Evolutionary conservation across 2,888 invertebrate species (phyloP), one percentile per base, ranked within the genome.

Genomic region (Chouioia cunea): DNA sequence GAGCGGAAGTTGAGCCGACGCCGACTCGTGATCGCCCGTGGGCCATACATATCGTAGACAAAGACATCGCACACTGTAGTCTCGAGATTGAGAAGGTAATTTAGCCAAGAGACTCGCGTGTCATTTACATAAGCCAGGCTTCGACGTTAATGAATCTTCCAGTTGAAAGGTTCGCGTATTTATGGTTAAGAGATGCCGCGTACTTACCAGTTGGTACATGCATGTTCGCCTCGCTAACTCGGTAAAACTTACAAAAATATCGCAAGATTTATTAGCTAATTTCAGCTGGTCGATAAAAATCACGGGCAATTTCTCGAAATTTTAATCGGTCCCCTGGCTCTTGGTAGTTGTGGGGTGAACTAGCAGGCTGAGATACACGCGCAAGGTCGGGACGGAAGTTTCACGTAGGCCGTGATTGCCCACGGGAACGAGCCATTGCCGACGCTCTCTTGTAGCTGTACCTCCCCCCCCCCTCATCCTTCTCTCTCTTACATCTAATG

Each of bases 341-440:
- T 27, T 27, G 27, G n/a, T n/a, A n/a, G n/a, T n/a, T n/a, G n/a
- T n/a, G n/a, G n/a, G n/a, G n/a, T n/a, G n/a, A n/a, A n/a, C 57
- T 50, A 8, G 15, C 12, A 16, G 16, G 23, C 54, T 20, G 22
- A 54, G 22, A 23, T 20, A 22, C 22, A n/a, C 20, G 18, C 22
- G 54, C 22, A 22, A 54, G 4, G 6, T 8, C 50, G n/a, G 50
- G 50, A 16, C 16, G n/a, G 50, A 50, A 16, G 27, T 14, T 22
- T 79, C 81, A 81, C 74, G 76, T 79, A 78, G 74, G 78, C 77
- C 80, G 81, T 80, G 81, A 82, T 82, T 78, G 80, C 78, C 79
- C 73, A 77, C 78, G 78, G 80, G 79, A 82, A 80, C 79, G 77
- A 76, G 76, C 76, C n/a, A n/a, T 76, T 78, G 48, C 15, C 75